phyloP scores from a whole-genome alignment of 2,888 invertebrate species.

The Xanthostigma xanthostigma region DNA sequence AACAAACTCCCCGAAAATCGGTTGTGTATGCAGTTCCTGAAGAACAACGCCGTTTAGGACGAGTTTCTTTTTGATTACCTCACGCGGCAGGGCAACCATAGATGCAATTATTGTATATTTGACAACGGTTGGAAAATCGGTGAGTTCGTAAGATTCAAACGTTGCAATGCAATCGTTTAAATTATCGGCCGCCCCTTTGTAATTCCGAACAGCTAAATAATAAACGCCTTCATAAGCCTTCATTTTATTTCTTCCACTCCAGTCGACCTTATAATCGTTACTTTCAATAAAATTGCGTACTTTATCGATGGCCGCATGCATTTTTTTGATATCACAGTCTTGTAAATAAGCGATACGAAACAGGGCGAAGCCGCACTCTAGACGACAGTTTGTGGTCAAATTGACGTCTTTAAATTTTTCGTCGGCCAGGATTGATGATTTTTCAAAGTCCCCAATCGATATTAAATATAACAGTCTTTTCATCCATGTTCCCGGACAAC shows the following conservation, averaged over 20 bases:
- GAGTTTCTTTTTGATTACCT: slow-evolving; percentile 24
- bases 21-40: slow-evolving; percentile 59
- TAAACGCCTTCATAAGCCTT: slow-evolving; percentile 54
- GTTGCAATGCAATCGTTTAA: slow-evolving; percentile 57
- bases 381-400: slow-evolving; percentile 15
- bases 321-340: slow-evolving; percentile 18
- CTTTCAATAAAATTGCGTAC: slow-evolving; percentile 10
- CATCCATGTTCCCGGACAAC: slow-evolving; percentile 20
- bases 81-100: slow-evolving; percentile 26
- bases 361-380: slow-evolving; percentile 28
- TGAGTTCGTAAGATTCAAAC: slow-evolving; percentile 58
- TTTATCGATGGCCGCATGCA: slow-evolving; percentile 10
- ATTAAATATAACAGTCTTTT: slow-evolving; percentile 27
- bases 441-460: slow-evolving; percentile 27
- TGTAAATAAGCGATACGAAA: slow-evolving; percentile 25
- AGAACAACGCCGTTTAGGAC: slow-evolving; percentile 49
- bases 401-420: slow-evolving; percentile 24
- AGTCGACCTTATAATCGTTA: slow-evolving; percentile 46
- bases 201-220: slow-evolving; percentile 50
- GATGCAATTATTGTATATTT: slow-evolving; percentile 27
- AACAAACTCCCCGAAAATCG: slow-evolving; percentile 46
- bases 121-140: slow-evolving; percentile 43
- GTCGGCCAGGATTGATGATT: slow-evolving; percentile 21
- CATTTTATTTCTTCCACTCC: slow-evolving; percentile 56
- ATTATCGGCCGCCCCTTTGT: slow-evolving; percentile 43